phyloP scores from a whole-genome alignment of 2,888 invertebrate genomes.

The Orchesella flavescens region DNA sequence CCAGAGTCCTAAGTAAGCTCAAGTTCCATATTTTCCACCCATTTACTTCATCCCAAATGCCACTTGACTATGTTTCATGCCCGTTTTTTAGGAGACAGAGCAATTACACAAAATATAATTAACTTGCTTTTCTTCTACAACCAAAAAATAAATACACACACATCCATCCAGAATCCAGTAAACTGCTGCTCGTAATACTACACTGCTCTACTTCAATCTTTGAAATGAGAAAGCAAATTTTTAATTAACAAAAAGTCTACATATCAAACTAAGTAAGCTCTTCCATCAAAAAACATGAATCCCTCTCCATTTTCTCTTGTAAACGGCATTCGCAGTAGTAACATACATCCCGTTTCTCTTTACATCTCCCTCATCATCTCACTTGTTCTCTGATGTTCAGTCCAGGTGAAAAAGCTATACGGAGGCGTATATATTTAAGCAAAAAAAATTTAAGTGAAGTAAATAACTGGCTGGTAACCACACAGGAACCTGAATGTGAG shows the following conservation, averaged over 20 bases:
- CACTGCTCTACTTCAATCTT: background rate
- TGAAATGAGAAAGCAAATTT: conserved; percentile 30
- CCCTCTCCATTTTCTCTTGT: background rate
- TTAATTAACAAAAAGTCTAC: conserved; percentile 38
- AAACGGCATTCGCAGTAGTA: too few species aligned
- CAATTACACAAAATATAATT: conserved; percentile 39
- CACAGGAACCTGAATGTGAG: too few species aligned
- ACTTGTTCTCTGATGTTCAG: background rate
- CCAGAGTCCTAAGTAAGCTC: too few species aligned
- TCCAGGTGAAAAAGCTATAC: too few species aligned
- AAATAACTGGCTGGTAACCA: too few species aligned
- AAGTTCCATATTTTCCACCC: background rate
- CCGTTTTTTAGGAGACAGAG: background rate
- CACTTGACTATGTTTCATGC: too few species aligned
- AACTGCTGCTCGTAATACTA: background rate
- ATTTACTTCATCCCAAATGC: too few species aligned
- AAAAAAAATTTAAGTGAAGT: too few species aligned
- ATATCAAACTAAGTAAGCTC: background rate
- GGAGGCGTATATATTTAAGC: too few species aligned
- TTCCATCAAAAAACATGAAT: conserved; percentile 11
- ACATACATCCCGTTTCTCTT: background rate
- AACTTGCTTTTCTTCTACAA: conserved; percentile 11
- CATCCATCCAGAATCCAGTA: background rate
- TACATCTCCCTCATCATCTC: background rate
- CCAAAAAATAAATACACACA: background rate